Base-by-base conservation (phyloP, 2,113 vertebrate genomes). In the Nettapus auritus region DNA sequence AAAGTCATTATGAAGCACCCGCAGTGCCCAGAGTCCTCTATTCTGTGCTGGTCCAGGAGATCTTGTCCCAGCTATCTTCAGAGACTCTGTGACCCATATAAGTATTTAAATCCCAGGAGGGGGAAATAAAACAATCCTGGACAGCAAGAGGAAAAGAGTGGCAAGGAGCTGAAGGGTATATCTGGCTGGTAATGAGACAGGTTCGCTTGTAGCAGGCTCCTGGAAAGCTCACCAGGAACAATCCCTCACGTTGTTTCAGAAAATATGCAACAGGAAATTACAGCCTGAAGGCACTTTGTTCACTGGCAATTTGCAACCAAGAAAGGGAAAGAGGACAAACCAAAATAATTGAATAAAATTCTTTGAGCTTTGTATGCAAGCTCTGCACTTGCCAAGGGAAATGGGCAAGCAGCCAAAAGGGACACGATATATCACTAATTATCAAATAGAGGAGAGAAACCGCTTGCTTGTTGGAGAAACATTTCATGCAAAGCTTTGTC, bases 231-330 rank as follows among this genome's bases (percentile, higher is more conserved):
- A 96, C 93, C 86, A 94, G 36, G 80, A 88, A 7, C 76, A 81
- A 94, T 90, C 73, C 64, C 80, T 97, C 83, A 87, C 66, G 79
- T n/a, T 67, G 80, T 69, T 91, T 96, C 94, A 93, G 86, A 96
- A 96, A 94, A 90, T 93, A 96, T 87, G 92, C 86, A 96, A 93
- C 92, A 94, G 90, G 92, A 97, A 96, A 96, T 97, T 94, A 90
- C 77, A 76, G 90, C 94, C 96, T 52, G 69, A 66, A 92, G 93
- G 92, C 88, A 69, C 77, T 55, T 82, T 87, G 83, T 62, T 97
- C 88, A 36, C 83, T 86, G 68, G 73, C 88, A 94, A 94, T 94
- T 93, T 88, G 94, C 74, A 76, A 86, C 69, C 40, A 87, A 79
- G 92, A 75, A 34, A 64, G 23, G 46, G 46, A 86, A 68, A 86